Percentiles rank a stretch among this genome's conserved stretches.
These are phyloP conservation scores for Penaeus chinensis DNA, from an alignment of 1,140 invertebrate genomes.

Conservation along the genomic window DNA sequence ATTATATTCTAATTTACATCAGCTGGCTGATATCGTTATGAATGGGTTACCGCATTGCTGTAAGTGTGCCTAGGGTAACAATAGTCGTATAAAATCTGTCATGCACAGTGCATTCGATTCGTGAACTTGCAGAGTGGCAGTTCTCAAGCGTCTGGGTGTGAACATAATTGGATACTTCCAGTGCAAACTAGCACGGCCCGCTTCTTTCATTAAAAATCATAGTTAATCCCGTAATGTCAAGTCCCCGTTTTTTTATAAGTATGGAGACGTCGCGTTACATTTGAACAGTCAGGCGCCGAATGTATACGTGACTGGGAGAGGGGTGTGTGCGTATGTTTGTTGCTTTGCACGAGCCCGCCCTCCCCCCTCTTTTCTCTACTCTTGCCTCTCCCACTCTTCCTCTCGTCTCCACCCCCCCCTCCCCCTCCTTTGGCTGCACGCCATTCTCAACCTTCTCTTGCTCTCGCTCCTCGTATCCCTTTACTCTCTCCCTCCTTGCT, in stretches of 20 bases:
- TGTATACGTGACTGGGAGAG: not conserved
- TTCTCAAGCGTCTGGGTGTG: too few relatives aligned
- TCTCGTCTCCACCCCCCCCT: not conserved
- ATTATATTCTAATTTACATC: too few relatives aligned
- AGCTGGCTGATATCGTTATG: too few relatives aligned
- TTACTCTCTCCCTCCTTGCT: not conserved
- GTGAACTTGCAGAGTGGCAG: too few relatives aligned
- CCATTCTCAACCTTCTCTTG: not conserved
- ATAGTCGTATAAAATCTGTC: too few relatives aligned
- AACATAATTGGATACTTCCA: too few relatives aligned
- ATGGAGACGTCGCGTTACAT: not conserved
- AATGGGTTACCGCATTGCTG: too few relatives aligned
- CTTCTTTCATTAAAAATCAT: too few relatives aligned
- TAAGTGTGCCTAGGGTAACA: too few relatives aligned
- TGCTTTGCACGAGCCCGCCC: not conserved
- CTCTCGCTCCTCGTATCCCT: not conserved
- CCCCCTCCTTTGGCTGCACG: not conserved
- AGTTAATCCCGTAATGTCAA: not conserved
- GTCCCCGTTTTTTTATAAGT: not conserved
- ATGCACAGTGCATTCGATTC: too few relatives aligned
- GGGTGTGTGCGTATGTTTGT: not conserved
- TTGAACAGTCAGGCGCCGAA: too few relatives aligned
- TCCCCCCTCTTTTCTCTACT: not conserved
- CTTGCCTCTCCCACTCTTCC: not conserved
- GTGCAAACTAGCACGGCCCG: too few relatives aligned